A percentile compares a stretch with the other conserved stretches of the same genome.
phyloP scores from a whole-genome alignment of 2,888 invertebrate species.

The Octodonta nipae region DNA sequence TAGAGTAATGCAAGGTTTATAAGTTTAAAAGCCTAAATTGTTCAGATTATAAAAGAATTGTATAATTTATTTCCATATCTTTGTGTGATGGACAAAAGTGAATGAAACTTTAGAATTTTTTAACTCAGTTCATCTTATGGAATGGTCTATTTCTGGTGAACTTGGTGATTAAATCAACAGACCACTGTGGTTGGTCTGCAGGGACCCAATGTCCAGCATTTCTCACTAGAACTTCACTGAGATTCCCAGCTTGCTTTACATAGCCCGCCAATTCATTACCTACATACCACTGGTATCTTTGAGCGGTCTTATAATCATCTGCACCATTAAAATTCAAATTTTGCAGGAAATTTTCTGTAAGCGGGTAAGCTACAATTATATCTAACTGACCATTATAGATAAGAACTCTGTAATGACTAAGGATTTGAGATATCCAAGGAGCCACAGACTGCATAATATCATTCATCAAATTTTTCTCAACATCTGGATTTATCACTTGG shows the following conservation, averaged over 20 bases:
- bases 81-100: too few relatives aligned
- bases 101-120: too few relatives aligned
- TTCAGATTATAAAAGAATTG: too few relatives aligned
- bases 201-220: constrained; percentile 77
- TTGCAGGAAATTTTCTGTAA: constrained; percentile 66
- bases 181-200: constrained; percentile 64
- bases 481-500: constrained; percentile 7
- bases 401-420: constrained; percentile 54
- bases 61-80: too few relatives aligned
- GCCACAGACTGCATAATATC: constrained; percentile 19
- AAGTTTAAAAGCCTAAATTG: too few relatives aligned
- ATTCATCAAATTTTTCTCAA: constrained; percentile 13
- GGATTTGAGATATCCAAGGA: constrained; percentile 38
- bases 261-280: constrained; percentile 61
- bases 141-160: constrained; percentile 39
- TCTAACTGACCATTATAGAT: constrained; percentile 86
- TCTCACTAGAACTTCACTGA: constrained; percentile 61
- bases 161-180: constrained; percentile 56
- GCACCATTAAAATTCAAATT: constrained; percentile 52
- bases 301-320: constrained; percentile 46
- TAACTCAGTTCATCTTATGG: too few relatives aligned
- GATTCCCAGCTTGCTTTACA: constrained; percentile 54
- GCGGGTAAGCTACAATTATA: constrained; percentile 77
- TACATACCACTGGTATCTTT: constrained; percentile 56
- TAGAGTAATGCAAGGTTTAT: too few relatives aligned